Conservation (phyloP, 2,797 vertebrate species). For the Parotocinclus haroldoi region DNA sequence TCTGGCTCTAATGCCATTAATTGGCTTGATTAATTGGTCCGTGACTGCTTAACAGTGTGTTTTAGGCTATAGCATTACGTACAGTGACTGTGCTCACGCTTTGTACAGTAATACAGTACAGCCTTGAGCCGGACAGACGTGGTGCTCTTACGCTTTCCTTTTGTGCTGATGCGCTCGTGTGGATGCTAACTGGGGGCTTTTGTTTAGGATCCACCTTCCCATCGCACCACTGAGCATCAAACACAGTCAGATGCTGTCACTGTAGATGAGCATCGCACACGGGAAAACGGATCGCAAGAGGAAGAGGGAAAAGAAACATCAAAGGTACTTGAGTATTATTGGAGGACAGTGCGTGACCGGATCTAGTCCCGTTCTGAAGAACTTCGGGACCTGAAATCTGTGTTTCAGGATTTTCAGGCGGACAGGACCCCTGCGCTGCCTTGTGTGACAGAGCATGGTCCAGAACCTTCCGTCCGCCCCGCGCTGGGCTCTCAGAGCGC, state of each 20-base stretch:
- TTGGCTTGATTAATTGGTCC: no score
- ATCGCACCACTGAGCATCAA: background rate
- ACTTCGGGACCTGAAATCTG: no score
- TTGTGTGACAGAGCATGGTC: conserved; percentile 22
- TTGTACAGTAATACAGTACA: no score
- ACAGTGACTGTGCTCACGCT: no score
- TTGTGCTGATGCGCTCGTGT: background rate
- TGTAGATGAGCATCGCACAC: conserved; percentile 9
- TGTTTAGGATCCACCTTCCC: background rate
- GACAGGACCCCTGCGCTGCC: conserved; percentile 35
- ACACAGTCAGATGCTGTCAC: background rate
- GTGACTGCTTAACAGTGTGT: no score
- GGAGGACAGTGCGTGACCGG: no score
- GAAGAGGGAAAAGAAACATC: background rate
- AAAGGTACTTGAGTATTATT: background rate
- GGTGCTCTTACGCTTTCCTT: no score
- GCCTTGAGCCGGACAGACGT: no score
- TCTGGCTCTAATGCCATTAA: no score
- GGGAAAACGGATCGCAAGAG: conserved; percentile 12
- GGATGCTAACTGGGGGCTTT: conserved; percentile 15
- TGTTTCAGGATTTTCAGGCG: conserved; percentile 21
- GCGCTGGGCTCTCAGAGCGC: background rate
- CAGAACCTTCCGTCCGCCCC: conserved; percentile 39
- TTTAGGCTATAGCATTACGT: no score
- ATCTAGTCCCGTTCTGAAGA: no score